Evolutionary conservation across 2,113 vertebrate species (phyloP).

Genomic region (Cariama cristata): DNA sequence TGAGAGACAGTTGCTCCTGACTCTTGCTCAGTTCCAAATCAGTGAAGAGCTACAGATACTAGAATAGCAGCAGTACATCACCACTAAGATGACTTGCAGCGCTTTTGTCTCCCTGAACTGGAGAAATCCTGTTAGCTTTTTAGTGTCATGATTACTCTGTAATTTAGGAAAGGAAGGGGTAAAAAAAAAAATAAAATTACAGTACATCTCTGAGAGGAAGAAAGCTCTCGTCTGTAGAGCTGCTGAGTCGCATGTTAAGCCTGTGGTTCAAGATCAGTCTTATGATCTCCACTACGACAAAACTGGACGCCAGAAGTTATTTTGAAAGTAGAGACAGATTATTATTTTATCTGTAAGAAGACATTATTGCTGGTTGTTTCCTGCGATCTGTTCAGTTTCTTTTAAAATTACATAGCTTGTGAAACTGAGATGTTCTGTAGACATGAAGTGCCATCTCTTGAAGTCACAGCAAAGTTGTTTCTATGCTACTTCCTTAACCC

Average conservation of each 20-base stretch:
- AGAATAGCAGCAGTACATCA: background rate
- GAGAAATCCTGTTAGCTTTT: background rate
- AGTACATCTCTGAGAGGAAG: background rate
- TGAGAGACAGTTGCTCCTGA: background rate
- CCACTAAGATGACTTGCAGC: background rate
- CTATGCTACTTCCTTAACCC: background rate
- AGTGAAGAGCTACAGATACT: background rate
- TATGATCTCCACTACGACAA: background rate
- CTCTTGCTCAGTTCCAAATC: background rate
- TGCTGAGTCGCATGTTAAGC: rapidly evolving
- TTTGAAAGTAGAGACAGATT: background rate
- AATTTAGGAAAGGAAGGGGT: background rate
- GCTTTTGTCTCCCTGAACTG: background rate
- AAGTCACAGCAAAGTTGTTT: background rate
- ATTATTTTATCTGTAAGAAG: background rate
- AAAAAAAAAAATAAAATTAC: background rate
- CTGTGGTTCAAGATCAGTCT: background rate
- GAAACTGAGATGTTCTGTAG: background rate
- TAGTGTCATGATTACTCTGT: background rate
- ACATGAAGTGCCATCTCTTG: background rate
- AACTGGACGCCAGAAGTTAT: background rate
- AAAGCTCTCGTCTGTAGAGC: background rate
- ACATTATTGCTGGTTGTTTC: background rate
- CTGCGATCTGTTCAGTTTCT: background rate
- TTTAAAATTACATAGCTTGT: background rate